Conservation (phyloP, 92 coral and sea anemone species). For the Phymanthus crucifer region DNA sequence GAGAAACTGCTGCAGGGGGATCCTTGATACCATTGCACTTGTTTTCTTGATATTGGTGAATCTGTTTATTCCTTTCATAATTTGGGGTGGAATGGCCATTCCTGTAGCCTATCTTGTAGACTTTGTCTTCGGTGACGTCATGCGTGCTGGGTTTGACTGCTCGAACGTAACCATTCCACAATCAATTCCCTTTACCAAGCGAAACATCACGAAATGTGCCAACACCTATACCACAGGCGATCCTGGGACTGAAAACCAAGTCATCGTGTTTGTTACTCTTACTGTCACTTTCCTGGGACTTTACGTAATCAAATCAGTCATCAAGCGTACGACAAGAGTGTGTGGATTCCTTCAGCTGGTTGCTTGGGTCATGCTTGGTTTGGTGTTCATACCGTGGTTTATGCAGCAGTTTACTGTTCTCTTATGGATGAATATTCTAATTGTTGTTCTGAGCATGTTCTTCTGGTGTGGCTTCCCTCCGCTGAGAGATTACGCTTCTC, state of each 20-base stretch:
- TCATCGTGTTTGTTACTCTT: slow-evolving; percentile 41
- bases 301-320: slow-evolving; percentile 22
- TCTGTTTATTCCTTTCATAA: slow-evolving; percentile 57
- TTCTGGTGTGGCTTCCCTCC: slow-evolving; percentile 92
- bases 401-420: slow-evolving; percentile 72
- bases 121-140: slow-evolving; percentile 57
- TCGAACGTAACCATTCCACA: slow-evolving; percentile 12
- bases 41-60: slow-evolving; percentile 60
- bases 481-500: slow-evolving; percentile 60
- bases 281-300: slow-evolving; percentile 34
- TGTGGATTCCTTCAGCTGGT: slow-evolving; percentile 44
- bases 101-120: slow-evolving; percentile 76
- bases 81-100: slow-evolving; percentile 68
- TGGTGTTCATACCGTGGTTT: slow-evolving; percentile 75
- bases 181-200: slow-evolving; percentile 8
- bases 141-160: slow-evolving; percentile 73
- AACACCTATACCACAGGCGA: slow-evolving; percentile 28
- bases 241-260: slow-evolving; percentile 46
- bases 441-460: slow-evolving; percentile 59
- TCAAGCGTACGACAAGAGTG: slow-evolving; percentile 9
- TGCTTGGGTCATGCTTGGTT: slow-evolving; percentile 41
- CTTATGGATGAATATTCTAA: slow-evolving; percentile 52
- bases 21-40: slow-evolving; percentile 49
- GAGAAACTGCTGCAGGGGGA: slow-evolving; percentile 53
- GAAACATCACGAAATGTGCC: slow-evolving; percentile 27